phyloP scores from a whole-genome alignment of 2,888 invertebrate genomes.

The Clitarchus hookeri region DNA sequence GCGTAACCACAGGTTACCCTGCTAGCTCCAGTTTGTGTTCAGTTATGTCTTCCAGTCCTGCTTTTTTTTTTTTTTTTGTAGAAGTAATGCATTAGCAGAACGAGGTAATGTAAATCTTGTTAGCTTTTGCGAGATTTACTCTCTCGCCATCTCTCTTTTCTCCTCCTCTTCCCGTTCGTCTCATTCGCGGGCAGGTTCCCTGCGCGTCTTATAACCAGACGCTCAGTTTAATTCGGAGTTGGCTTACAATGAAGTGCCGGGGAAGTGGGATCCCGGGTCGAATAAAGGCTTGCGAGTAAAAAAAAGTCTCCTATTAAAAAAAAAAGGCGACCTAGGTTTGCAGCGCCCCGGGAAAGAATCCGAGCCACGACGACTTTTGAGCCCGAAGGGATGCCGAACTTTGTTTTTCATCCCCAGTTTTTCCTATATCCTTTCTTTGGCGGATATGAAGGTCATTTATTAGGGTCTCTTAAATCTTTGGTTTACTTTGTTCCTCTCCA shows the following conservation, averaged over 20 bases:
- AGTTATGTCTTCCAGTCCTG: neutral
- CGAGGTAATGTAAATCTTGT: neutral
- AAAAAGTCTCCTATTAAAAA: neutral
- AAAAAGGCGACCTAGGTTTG: neutral
- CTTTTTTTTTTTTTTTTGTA: neutral
- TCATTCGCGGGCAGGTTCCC: neutral
- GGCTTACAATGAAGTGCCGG: slow-evolving; percentile 9
- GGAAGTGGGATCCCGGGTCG: neutral
- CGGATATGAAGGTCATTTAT: slow-evolving; percentile 8
- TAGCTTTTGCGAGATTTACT: neutral
- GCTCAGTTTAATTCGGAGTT: neutral
- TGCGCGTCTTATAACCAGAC: neutral
- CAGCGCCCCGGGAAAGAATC: neutral
- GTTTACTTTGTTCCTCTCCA: no score
- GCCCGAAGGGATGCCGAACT: neutral
- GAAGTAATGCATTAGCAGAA: neutral
- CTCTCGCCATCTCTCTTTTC: neutral
- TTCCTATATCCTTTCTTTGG: neutral
- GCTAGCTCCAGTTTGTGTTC: neutral
- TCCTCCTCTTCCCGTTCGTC: neutral
- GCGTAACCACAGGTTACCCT: neutral
- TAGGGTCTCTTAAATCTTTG: neutral
- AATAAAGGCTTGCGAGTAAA: neutral
- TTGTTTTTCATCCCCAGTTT: neutral
- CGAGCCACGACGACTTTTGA: neutral